Evolutionary conservation across 2,113 vertebrate species (phyloP).

Genomic region (Hippolais icterina): DNA sequence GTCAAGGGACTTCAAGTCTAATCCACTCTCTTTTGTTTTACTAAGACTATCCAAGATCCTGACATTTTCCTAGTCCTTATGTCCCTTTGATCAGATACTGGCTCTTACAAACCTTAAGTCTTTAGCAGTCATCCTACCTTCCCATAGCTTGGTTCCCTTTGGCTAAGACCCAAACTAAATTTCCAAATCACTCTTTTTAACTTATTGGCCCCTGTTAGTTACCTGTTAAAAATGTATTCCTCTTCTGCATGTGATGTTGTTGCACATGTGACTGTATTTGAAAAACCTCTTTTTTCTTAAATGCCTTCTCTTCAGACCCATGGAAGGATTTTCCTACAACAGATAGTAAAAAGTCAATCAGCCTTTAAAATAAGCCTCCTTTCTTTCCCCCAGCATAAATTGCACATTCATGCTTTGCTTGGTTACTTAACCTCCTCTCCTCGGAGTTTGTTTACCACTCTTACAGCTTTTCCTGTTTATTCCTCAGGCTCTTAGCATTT

Average conservation of each 20-base stretch:
- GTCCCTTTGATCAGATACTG: not conserved
- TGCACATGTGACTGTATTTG: not conserved
- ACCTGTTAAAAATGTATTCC: not conserved
- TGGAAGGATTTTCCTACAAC: not conserved
- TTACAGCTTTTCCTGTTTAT: conserved; percentile 20
- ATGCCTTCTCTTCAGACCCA: not conserved
- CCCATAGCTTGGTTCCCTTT: not conserved
- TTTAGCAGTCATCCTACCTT: not conserved
- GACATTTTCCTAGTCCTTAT: not conserved
- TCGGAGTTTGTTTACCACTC: not conserved
- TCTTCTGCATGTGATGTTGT: not conserved
- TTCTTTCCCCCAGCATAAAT: not conserved
- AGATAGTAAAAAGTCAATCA: not conserved
- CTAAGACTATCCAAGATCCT: not conserved
- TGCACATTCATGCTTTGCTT: not conserved
- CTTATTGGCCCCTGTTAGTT: not conserved
- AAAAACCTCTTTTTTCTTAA: not conserved
- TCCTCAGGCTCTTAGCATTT: not conserved
- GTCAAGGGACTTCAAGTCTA: not conserved
- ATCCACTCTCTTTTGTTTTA: not conserved
- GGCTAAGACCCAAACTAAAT: not conserved
- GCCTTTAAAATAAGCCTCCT: not conserved
- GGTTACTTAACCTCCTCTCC: not conserved
- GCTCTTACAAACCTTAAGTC: not conserved
- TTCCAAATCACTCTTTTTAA: not conserved